Conservation (phyloP, 2,888 invertebrate genomes). For the Germaria angustata region DNA sequence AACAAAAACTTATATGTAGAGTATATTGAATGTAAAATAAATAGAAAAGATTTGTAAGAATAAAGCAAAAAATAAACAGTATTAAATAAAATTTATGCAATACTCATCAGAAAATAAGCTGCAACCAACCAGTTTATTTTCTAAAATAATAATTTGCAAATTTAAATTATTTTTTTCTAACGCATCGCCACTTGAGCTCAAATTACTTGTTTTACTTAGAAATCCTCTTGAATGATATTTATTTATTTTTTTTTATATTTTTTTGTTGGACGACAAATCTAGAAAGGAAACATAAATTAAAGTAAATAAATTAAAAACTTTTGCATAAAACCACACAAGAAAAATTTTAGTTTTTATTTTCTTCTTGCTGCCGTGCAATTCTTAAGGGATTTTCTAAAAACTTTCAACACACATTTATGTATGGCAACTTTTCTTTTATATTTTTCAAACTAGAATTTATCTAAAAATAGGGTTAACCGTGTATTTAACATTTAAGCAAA, state of each 20-base stretch:
- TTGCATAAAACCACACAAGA: constrained; percentile 41
- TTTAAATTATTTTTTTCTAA: neutral
- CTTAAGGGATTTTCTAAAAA: constrained; percentile 27
- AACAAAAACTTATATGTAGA: too few relatives aligned
- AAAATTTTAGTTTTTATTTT: constrained; percentile 4
- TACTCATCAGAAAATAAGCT: too few relatives aligned
- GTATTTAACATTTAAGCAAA: constrained; percentile 28
- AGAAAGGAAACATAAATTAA: constrained; percentile 48
- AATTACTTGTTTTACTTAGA: neutral
- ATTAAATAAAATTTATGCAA: too few relatives aligned
- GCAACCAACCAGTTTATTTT: too few relatives aligned
- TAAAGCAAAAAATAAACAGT: too few relatives aligned
- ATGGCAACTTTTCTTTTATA: neutral
- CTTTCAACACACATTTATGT: neutral
- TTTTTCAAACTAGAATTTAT: constrained; percentile 16
- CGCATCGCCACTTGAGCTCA: neutral
- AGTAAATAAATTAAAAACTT: constrained; percentile 61
- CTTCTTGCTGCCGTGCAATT: neutral
- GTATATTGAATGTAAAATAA: too few relatives aligned
- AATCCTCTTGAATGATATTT: neutral
- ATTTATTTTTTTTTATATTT: neutral
- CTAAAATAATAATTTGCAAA: neutral
- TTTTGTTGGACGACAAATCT: neutral
- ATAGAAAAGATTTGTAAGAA: too few relatives aligned
- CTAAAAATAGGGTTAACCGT: constrained; percentile 33